A percentile compares a stretch with the other conserved stretches of the same genome.
These are phyloP conservation scores for Euzetes globulus DNA, from an alignment of 2,888 invertebrate species.

Conservation along the genomic window DNA sequence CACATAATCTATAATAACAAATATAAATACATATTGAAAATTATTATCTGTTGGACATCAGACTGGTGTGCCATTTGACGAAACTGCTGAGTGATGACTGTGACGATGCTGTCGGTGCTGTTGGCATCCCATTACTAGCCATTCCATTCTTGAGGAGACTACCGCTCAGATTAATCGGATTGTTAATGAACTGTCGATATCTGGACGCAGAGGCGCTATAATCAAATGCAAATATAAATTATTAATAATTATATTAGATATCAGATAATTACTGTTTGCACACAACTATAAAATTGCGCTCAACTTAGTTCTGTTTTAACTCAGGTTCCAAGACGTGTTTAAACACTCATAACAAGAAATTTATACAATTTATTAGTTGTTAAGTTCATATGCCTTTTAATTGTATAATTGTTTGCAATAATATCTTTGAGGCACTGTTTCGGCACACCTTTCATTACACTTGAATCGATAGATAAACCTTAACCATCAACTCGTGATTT, in stretches of 20 bases:
- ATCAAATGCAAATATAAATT: neutral
- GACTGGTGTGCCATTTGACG: conserved; percentile 17
- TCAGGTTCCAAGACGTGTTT: no score
- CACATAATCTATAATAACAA: neutral
- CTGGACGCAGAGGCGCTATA: conserved; percentile 3
- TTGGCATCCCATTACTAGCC: neutral
- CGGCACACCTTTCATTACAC: no score
- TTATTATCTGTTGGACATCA: conserved; percentile 23
- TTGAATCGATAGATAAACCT: no score
- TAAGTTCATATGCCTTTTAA: no score
- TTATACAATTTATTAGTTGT: neutral
- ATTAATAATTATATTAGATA: neutral
- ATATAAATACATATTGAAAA: neutral
- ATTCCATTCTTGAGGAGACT: neutral
- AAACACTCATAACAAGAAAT: neutral
- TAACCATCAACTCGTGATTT: no score
- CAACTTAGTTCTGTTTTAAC: neutral
- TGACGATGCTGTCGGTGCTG: neutral
- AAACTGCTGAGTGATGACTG: conserved; percentile 12
- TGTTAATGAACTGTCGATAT: neutral
- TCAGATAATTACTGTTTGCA: neutral
- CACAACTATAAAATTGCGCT: neutral
- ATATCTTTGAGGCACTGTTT: no score
- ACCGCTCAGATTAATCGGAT: neutral
- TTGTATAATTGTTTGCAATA: no score